Evolutionary conservation across 2,113 vertebrate genomes (phyloP).

Genomic region (Erinaceus europaeus): DNA sequence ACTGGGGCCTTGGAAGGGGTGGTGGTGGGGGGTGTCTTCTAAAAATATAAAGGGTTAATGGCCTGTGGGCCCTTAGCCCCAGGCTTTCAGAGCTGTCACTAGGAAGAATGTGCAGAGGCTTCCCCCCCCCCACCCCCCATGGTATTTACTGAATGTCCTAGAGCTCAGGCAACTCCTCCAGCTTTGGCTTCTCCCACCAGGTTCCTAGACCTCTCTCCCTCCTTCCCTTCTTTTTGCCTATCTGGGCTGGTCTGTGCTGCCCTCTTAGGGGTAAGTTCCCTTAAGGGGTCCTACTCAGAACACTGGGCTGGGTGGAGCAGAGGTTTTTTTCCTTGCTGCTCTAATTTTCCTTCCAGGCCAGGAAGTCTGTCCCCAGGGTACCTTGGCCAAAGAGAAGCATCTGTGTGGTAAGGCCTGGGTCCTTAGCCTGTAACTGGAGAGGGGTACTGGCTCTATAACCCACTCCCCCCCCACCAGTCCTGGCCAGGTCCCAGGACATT

Average conservation of each 20-base stretch:
- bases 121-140: neutral
- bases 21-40: neutral
- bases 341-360: neutral
- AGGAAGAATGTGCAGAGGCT: conserved; percentile 9
- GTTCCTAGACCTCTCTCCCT: neutral
- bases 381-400: conserved; percentile 20
- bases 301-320: neutral
- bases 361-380: neutral
- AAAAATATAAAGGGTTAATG: conserved; percentile 48
- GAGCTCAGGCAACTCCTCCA: conserved; percentile 16
- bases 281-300: neutral
- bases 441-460: neutral
- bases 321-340: neutral
- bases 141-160: conserved; percentile 61
- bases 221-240: neutral
- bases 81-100: conserved; percentile 29
- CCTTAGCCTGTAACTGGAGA: conserved; percentile 49
- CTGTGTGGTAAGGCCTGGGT: neutral
- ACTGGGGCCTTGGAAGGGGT: conserved; percentile 22
- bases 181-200: neutral
- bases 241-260: neutral
- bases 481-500: conserved; percentile 59
- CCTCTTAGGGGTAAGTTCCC: neutral
- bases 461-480: neutral
- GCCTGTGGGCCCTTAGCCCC: conserved; percentile 11